Percentiles rank a stretch among this genome's conserved stretches.
Evolutionary conservation across 2,797 vertebrate species (phyloP).

Genomic region (Sebastes iracundus): DNA sequence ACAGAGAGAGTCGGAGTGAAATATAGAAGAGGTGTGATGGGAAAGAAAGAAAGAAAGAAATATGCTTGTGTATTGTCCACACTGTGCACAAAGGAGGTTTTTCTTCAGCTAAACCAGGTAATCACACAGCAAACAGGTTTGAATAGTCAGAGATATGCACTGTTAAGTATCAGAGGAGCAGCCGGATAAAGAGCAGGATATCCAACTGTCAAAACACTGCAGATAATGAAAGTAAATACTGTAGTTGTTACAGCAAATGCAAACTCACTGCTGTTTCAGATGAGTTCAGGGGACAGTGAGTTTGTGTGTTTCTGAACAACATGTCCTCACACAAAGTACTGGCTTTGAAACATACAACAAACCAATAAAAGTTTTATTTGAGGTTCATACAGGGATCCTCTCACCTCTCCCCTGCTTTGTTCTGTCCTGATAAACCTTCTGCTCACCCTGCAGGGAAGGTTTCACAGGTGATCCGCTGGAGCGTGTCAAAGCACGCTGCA

Average conservation of each 20-base stretch:
- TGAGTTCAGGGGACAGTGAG: background rate
- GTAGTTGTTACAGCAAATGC: background rate
- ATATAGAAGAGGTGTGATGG: background rate
- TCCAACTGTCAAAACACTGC: constrained; percentile 56
- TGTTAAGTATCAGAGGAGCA: constrained; percentile 17
- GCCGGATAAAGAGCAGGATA: constrained; percentile 59
- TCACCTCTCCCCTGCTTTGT: constrained; percentile 14
- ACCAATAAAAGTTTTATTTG: constrained; percentile 11
- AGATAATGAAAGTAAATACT: background rate
- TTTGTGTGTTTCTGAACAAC: background rate
- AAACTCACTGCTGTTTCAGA: background rate
- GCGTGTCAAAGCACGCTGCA: constrained; percentile 58
- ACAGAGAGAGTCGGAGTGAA: background rate
- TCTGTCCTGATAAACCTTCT: constrained; percentile 27
- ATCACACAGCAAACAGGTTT: constrained; percentile 56
- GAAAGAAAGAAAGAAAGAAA: background rate
- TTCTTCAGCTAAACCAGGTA: constrained; percentile 8
- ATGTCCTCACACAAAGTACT: background rate
- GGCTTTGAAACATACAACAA: constrained; percentile 13
- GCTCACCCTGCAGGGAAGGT: constrained; percentile 50
- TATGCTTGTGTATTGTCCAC: background rate
- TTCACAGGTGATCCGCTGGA: constrained; percentile 38
- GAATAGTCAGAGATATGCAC: background rate
- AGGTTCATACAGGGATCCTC: background rate
- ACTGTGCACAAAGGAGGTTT: constrained; percentile 5